Percentiles rank a stretch among this genome's conserved stretches.
Evolutionary conservation across 2,888 invertebrate genomes (phyloP).

Genomic region (Hyppa rectilinea): DNA sequence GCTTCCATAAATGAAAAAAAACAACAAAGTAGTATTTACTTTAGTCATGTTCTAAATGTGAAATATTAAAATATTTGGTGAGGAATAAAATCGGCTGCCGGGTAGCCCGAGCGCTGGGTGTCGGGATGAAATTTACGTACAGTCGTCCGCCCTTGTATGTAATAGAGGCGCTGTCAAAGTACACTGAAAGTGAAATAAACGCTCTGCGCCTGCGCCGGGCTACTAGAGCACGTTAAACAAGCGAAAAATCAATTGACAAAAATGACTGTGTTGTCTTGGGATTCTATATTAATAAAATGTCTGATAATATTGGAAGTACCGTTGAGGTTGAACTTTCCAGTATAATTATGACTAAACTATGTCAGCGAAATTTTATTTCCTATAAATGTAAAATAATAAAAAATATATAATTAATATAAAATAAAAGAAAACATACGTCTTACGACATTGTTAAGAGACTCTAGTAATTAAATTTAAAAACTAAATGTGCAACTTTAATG

Average conservation of each 20-base stretch:
- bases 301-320: not conserved
- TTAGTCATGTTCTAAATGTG: constrained; percentile 33
- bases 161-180: not conserved
- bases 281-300: not conserved
- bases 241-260: not conserved
- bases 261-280: not conserved
- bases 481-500: constrained; percentile 22
- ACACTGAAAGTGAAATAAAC: not conserved
- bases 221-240: not conserved
- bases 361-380: constrained; percentile 14
- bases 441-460: constrained; percentile 31
- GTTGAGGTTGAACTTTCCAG: not conserved
- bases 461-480: no score
- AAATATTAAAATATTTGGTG: constrained; percentile 26
- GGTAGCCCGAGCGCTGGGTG: not conserved
- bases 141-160: not conserved
- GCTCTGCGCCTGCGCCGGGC: not conserved
- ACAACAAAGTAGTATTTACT: constrained; percentile 35
- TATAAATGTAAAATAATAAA: constrained; percentile 13
- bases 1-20: constrained; percentile 25
- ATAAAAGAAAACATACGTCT: constrained; percentile 5
- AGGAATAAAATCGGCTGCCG: not conserved
- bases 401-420: constrained; percentile 6
- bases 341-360: not conserved
- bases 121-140: not conserved